Percentiles rank a stretch among this genome's conserved stretches.
Conservation (phyloP, 1,140 invertebrate species). For the Apis mellifera region DNA sequence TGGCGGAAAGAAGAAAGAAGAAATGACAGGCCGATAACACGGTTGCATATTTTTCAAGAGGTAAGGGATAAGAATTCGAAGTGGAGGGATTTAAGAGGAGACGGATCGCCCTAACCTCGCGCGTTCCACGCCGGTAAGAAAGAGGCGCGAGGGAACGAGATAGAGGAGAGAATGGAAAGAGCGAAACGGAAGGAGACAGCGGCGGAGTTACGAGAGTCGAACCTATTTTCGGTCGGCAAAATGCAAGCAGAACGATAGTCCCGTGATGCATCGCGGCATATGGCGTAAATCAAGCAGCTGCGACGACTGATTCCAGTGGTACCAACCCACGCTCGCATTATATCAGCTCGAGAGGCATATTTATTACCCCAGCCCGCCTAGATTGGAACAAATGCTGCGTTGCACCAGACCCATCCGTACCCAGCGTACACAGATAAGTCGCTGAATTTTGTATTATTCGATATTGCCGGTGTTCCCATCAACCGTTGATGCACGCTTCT, state of each 20-base stretch:
- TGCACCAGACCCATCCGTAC: constrained; percentile 40
- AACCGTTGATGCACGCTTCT: not conserved
- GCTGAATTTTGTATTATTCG: constrained; percentile 53
- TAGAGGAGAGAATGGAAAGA: not conserved
- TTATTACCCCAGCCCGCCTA: constrained; percentile 72
- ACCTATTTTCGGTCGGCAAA: constrained; percentile 73
- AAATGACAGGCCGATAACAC: constrained; percentile 44
- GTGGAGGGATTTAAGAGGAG: constrained; percentile 49
- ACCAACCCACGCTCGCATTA: constrained; percentile 77
- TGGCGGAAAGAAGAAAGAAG: constrained; percentile 36
- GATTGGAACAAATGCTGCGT: constrained; percentile 74
- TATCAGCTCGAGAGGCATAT: constrained; percentile 76
- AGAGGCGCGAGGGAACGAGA: constrained; percentile 4
- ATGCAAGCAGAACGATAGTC: constrained; percentile 74
- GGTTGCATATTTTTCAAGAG: not conserved
- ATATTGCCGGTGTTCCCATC: constrained; percentile 5
- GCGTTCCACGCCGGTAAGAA: not conserved
- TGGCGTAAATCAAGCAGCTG: constrained; percentile 79
- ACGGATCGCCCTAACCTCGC: constrained; percentile 21
- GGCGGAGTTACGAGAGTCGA: constrained; percentile 60
- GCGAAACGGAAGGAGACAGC: constrained; percentile 42
- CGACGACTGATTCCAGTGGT: constrained; percentile 73
- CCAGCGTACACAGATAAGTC: not conserved
- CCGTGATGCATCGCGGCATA: constrained; percentile 71
- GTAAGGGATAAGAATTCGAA: constrained; percentile 44